These are phyloP conservation scores for Platygyra sinensis DNA, from an alignment of 64 coral and sea anemone genomes.

Conservation along the genomic window DNA sequence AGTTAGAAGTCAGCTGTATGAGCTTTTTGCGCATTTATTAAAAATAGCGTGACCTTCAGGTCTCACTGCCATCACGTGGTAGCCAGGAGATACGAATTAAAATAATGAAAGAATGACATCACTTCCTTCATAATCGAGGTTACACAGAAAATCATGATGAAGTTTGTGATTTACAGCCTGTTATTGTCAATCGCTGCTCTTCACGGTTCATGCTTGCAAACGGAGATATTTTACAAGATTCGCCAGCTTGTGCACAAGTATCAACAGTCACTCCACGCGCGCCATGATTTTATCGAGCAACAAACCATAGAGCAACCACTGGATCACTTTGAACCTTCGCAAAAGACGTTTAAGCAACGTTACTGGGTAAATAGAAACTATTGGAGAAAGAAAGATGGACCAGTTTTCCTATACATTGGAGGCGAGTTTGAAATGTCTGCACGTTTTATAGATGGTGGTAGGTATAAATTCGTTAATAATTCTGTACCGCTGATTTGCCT, in stretches of 20 bases:
- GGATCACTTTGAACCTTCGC: constrained; percentile 74
- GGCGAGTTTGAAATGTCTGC: constrained; percentile 46
- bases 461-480: neutral
- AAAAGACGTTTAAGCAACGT: constrained; percentile 52
- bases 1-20: too few relatives aligned
- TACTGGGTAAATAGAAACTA: constrained; percentile 68
- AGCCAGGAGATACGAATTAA: neutral
- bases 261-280: neutral
- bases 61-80: neutral
- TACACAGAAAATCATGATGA: neutral
- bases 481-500: too few relatives aligned
- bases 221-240: constrained; percentile 43
- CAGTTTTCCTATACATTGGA: constrained; percentile 81
- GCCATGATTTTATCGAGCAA: constrained; percentile 3
- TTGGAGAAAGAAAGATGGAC: constrained; percentile 65
- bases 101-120: neutral
- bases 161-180: neutral
- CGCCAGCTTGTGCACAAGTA: constrained; percentile 23
- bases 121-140: neutral
- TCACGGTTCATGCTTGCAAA: constrained; percentile 45
- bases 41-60: too few relatives aligned
- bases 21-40: too few relatives aligned
- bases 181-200: neutral
- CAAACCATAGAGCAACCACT: constrained; percentile 49
- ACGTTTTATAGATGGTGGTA: constrained; percentile 51